These are phyloP conservation scores for Phaedon cochleariae DNA, from an alignment of 2,888 invertebrate genomes.

Conservation along the genomic window DNA sequence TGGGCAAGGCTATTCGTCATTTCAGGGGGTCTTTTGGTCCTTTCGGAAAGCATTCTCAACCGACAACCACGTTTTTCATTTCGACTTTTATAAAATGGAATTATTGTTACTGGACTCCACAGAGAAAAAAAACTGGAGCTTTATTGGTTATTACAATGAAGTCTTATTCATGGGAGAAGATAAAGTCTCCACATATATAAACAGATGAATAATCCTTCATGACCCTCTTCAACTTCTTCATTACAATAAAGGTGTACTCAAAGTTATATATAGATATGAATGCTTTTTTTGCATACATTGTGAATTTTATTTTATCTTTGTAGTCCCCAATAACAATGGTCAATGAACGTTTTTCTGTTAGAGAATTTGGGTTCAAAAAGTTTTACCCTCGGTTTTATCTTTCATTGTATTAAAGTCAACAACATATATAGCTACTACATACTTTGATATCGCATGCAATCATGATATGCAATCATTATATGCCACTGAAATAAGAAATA, in stretches of 20 bases:
- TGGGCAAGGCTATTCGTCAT: slow-evolving; percentile 45
- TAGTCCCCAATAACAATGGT: too few relatives aligned
- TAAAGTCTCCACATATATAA: background rate
- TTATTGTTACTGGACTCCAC: slow-evolving; percentile 3
- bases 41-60: slow-evolving; percentile 38
- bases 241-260: background rate
- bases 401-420: too few relatives aligned
- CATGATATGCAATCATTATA: too few relatives aligned
- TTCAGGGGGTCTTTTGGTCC: slow-evolving; percentile 44
- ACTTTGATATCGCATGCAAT: too few relatives aligned
- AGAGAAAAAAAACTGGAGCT: background rate
- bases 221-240: background rate
- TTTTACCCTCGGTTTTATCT: too few relatives aligned
- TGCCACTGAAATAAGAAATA: too few relatives aligned
- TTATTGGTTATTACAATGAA: slow-evolving; percentile 7
- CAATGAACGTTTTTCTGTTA: too few relatives aligned
- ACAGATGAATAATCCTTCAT: background rate
- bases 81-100: slow-evolving; percentile 8
- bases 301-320: too few relatives aligned
- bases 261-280: too few relatives aligned
- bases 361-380: too few relatives aligned
- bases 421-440: too few relatives aligned
- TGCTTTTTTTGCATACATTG: too few relatives aligned
- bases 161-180: background rate
- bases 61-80: slow-evolving; percentile 29